These are phyloP conservation scores for Bubo scandiacus DNA, from an alignment of 2,113 vertebrate genomes.

Conservation along the genomic window DNA sequence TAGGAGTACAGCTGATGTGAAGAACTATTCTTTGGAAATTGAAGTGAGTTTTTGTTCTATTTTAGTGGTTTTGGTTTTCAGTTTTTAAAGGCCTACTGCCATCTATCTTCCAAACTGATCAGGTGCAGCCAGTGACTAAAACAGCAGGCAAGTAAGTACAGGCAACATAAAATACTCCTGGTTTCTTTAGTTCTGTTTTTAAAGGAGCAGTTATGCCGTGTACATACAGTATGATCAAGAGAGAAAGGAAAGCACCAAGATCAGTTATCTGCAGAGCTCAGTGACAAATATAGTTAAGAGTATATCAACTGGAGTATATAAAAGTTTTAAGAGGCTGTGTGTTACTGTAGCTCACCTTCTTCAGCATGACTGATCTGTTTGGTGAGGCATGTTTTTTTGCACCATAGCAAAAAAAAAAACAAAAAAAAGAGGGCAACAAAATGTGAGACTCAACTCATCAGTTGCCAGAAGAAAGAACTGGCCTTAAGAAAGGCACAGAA, in stretches of 20 bases:
- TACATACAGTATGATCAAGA: not conserved
- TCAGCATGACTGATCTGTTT: not conserved
- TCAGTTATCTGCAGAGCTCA: not conserved
- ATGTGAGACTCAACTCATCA: not conserved
- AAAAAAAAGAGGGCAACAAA: not conserved
- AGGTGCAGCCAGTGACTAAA: not conserved
- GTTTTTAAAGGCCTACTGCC: constrained; percentile 11
- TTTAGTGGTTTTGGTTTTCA: not conserved
- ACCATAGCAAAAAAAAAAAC: not conserved
- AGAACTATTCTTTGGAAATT: constrained; percentile 79
- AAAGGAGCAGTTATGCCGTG: not conserved
- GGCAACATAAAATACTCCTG: not conserved
- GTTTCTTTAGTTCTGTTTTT: not conserved
- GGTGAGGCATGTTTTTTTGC: not conserved
- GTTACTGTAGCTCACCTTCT: not conserved
- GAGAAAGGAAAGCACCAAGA: not conserved
- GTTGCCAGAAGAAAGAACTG: not conserved
- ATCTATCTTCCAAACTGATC: not conserved
- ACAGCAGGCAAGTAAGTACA: not conserved
- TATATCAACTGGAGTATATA: not conserved
- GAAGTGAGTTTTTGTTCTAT: constrained; percentile 68
- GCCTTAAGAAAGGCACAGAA: not conserved
- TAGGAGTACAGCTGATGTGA: constrained; percentile 59
- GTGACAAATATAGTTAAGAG: not conserved
- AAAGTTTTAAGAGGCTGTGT: not conserved